Evolutionary conservation across 2,113 vertebrate species (phyloP), one percentile per base, ranked within the genome.

Genomic region (Camelus dromedarius): DNA sequence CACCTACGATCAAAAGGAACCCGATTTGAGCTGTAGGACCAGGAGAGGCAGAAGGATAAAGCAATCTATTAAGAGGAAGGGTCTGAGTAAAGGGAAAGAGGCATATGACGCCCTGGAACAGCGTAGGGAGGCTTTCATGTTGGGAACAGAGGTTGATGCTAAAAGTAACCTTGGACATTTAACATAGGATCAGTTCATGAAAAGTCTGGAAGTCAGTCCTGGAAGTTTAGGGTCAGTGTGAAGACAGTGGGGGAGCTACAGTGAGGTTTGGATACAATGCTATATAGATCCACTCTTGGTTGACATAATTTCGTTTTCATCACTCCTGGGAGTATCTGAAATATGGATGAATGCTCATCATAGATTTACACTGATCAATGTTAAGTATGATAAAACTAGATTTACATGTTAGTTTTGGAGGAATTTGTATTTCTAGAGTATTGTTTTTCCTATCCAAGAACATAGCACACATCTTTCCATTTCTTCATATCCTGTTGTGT

Each of bases 341-440:
- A 80, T 72, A 60, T n/a, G 26, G 6, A n/a, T 62, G 86, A 77
- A 32, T 1, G 66, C 2, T 62, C 15, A 75, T 60, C 19, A 54
- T 48, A 75, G 64, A 69, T 67, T 96, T 91, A 79, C 8, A 60
- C 2, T n/a, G 56, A 84, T 66, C 20, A 87, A 64, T 77, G 2
- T 85, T 85, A 60, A 89, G 28, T 89, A 18, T 62, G 35, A 69
- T 85, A 77, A 70, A 90, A 92, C 9, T 7, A 50, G 13, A 58
- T 84, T 87, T 87, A n/a, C 77, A 11, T 62, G 35, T 60, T 89
- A 91, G 69, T 86, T 81, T 62, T 46, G 30, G 72, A 92, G n/a
- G 35, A 89, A 80, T 85, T 58, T 60, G 35, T 60, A 66, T 76
- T 94, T 75, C 46, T 80, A 26, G 48, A 35, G 52, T 84, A 72